A percentile compares a stretch with the other conserved stretches of the same genome.
Evolutionary conservation across 1,140 invertebrate genomes (phyloP).

Genomic region (Chironomus striatipennis): DNA sequence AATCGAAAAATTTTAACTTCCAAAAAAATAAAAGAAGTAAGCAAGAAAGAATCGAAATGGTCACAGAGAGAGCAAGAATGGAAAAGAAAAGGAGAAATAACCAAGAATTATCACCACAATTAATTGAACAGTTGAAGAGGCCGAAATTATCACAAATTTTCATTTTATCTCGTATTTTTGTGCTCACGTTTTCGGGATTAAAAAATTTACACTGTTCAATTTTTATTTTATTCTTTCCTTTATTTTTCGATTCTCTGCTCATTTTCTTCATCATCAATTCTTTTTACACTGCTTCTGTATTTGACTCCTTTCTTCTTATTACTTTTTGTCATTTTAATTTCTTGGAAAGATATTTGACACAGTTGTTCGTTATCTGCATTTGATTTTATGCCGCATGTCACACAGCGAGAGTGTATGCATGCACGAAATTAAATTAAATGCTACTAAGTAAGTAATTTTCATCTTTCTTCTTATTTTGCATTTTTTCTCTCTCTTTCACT

Average conservation of each 20-base stretch:
- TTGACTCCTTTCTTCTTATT: background rate
- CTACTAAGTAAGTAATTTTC: slow-evolving; percentile 14
- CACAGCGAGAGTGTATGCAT: background rate
- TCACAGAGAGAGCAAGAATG: background rate
- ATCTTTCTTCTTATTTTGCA: background rate
- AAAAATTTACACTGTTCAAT: slow-evolving; percentile 14
- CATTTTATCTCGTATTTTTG: background rate
- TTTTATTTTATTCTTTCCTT: background rate
- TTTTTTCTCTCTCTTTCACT: background rate
- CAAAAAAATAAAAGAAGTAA: too few relatives aligned
- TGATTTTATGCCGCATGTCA: slow-evolving; percentile 6
- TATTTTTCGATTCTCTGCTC: background rate
- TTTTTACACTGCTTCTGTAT: slow-evolving; percentile 7
- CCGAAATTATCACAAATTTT: slow-evolving; percentile 14
- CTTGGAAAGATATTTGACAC: slow-evolving; percentile 12
- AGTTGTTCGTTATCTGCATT: slow-evolving; percentile 12
- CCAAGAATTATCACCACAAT: slow-evolving; percentile 10
- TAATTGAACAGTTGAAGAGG: slow-evolving; percentile 7
- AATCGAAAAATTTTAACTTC: background rate
- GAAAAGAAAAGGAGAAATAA: background rate
- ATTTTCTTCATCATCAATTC: slow-evolving; percentile 1
- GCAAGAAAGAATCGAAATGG: background rate
- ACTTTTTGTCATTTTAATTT: background rate
- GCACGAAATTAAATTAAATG: slow-evolving; percentile 14
- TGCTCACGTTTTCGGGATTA: slow-evolving; percentile 7